phyloP scores from a whole-genome alignment of 1,140 invertebrate species.

The Acarapis woodi region DNA sequence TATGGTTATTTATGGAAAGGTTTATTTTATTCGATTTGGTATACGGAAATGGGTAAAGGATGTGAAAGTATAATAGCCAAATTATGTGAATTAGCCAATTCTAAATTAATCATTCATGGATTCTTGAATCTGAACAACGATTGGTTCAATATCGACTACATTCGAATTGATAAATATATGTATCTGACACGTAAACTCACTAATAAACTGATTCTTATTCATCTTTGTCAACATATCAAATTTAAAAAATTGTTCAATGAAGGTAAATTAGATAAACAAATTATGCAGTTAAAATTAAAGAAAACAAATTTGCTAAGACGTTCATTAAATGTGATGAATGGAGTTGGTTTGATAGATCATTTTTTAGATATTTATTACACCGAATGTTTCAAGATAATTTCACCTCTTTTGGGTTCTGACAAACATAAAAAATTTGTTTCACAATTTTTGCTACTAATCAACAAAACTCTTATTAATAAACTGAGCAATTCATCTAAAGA shows the following conservation, averaged over 20 bases:
- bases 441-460: too few species aligned
- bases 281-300: too few species aligned
- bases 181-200: conserved; percentile 5
- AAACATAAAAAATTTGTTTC: too few species aligned
- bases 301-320: too few species aligned
- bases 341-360: background rate
- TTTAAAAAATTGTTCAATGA: too few species aligned
- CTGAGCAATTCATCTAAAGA: too few species aligned
- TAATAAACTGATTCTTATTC: background rate
- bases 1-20: too few species aligned
- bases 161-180: conserved; percentile 9
- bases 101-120: conserved; percentile 2
- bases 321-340: too few species aligned
- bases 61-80: conserved; percentile 8
- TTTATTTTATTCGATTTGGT: conserved; percentile 10
- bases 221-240: background rate
- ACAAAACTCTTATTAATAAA: too few species aligned
- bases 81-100: conserved; percentile 4
- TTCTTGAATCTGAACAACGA: conserved; percentile 5
- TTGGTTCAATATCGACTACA: conserved; percentile 10
- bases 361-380: background rate
- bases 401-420: too few species aligned
- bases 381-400: too few species aligned
- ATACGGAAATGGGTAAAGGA: conserved; percentile 10
- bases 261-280: too few species aligned